Evolutionary conservation across 23 tunicate species (phyloP), one percentile per base, ranked within the genome.

Genomic region (Oikopleura vanhoeffeni): DNA sequence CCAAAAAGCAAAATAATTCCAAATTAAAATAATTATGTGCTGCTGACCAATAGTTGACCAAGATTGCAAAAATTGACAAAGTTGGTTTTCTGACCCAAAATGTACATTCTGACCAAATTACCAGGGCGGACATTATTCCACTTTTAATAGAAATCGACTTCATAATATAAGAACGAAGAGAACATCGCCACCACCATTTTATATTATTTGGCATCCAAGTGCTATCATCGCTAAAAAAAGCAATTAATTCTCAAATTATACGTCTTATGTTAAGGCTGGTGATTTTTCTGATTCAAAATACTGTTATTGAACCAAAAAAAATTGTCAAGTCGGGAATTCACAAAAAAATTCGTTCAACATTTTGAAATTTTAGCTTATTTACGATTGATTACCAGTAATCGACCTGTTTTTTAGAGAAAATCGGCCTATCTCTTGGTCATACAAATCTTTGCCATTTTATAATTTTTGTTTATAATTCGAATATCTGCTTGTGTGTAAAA

Each of bases 41-140:
- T 41, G 67, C 40, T 41, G 84, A 83, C 40, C 91, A 91, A 33
- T 88, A 58, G 84, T 91, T 88, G 32, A 95, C 89, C 58, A 95
- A 91, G 40, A 95, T 87, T n/a, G 99, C 99, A 83, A 95, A 95
- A 49, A 95, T 85, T 1, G 96, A 91, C 34, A 95, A 77, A 38
- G 91, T 95, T 28, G 99, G 99, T 3, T 91, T 87, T 41, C 87
- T 85, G 40, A 85, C 87, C 84, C 88, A 95, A 83, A 95, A 95
- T 1, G 99, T 95, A 75, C 99, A 95, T 87, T 95, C 99, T 0
- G 96, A 90, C 99, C 99, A 95, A 2, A 95, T 83, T 39, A 95
- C 99, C 96, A 95, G 86, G 40, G 87, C 32, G 0, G 99, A 89
- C 4, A 91, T 40, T 4, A 95, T 76, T 42, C 75, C 87, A 3